Evolutionary conservation across 2,888 invertebrate species (phyloP).

Genomic region (Parasteatoda lunata): DNA sequence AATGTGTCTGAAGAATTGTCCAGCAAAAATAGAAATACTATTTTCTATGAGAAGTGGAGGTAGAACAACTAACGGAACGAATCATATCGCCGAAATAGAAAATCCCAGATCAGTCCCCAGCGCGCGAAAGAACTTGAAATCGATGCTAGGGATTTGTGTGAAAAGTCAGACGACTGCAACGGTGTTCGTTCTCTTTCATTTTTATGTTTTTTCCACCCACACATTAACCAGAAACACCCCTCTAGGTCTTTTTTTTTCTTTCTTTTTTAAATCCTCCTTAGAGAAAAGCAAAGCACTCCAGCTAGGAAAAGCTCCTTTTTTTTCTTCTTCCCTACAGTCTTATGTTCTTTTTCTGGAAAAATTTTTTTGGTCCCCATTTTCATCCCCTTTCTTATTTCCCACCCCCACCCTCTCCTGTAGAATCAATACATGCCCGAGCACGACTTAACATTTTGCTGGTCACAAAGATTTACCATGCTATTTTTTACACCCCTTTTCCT

Average conservation of each 20-base stretch:
- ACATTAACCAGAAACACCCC: slow-evolving; percentile 14
- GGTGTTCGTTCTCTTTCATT: slow-evolving; percentile 10
- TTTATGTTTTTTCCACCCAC: neutral
- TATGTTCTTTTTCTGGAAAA: neutral
- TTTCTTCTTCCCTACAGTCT: neutral
- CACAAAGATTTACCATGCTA: slow-evolving; percentile 41
- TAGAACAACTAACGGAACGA: slow-evolving; percentile 21
- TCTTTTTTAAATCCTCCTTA: slow-evolving; percentile 22
- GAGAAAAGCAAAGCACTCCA: neutral
- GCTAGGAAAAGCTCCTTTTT: slow-evolving; percentile 17
- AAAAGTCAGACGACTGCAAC: slow-evolving; percentile 17
- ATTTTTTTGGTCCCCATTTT: neutral
- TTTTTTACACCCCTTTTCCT: slow-evolving; percentile 18
- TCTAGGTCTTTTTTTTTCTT: too few relatives aligned
- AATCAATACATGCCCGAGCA: slow-evolving; percentile 43
- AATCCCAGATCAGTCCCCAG: slow-evolving; percentile 21
- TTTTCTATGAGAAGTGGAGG: too few relatives aligned
- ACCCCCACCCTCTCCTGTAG: neutral
- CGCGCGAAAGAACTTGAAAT: slow-evolving; percentile 11
- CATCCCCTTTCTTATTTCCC: neutral
- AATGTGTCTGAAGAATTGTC: too few relatives aligned
- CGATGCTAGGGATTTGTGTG: slow-evolving; percentile 42
- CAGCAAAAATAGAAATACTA: too few relatives aligned
- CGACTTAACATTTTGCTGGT: slow-evolving; percentile 39
- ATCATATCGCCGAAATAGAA: slow-evolving; percentile 34